phyloP scores from a whole-genome alignment of 1,140 invertebrate genomes.

The Liolophura sinensis region DNA sequence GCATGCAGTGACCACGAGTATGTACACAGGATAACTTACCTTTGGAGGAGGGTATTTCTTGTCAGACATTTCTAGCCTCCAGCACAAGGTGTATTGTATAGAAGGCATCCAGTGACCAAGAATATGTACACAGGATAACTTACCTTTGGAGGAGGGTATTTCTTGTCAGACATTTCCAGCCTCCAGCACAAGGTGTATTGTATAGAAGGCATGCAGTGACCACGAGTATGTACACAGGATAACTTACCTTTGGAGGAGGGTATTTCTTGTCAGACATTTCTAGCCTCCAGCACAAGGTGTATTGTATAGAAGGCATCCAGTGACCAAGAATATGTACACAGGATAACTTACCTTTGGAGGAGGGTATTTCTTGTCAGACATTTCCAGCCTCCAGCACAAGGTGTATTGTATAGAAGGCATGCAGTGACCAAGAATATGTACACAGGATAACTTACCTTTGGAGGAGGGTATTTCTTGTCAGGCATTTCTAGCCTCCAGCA shows the following conservation, averaged over 20 bases:
- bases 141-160: constrained; percentile 54
- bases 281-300: constrained; percentile 32
- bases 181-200: constrained; percentile 31
- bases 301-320: constrained; percentile 45
- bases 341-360: constrained; percentile 43
- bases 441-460: constrained; percentile 39
- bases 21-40: constrained; percentile 24
- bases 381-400: constrained; percentile 39
- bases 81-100: constrained; percentile 33
- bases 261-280: constrained; percentile 57
- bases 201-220: constrained; percentile 44
- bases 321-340: too few species aligned
- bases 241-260: constrained; percentile 48
- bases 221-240: constrained; percentile 15
- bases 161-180: constrained; percentile 54
- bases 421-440: constrained; percentile 31
- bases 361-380: constrained; percentile 57
- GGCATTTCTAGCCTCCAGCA: constrained; percentile 47
- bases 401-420: constrained; percentile 41
- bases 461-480: constrained; percentile 55
- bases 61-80: constrained; percentile 50
- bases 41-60: constrained; percentile 55
- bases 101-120: constrained; percentile 41
- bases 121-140: constrained; percentile 9
- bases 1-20: constrained; percentile 21